Evolutionary conservation across 2,113 vertebrate species (phyloP), one percentile per base, ranked within the genome.

Genomic region (Pao palembangensis): DNA sequence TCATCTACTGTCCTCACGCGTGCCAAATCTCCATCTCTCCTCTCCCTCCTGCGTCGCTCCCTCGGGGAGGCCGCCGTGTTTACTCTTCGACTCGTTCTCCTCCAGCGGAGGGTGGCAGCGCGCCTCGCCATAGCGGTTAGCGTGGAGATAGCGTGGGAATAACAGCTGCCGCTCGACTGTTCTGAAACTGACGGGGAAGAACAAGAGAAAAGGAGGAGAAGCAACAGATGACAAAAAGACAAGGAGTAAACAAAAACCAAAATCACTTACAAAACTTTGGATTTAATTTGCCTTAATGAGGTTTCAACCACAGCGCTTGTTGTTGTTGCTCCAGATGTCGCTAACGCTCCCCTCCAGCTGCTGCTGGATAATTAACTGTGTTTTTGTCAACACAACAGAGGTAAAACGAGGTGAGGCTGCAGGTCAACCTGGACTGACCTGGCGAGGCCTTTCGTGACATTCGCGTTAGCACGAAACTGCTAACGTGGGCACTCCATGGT

Each of bases 81-180:
- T 84, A 82, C n/a, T 69, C 75, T 50, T 51, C 23, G 14, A 73
- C 80, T 76, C 59, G 51, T 85, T 85, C 83, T 75, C 70, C 76
- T 88, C 85, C 73, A 84, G 63, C 28, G 58, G 78, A 84, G 78
- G 71, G 73, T 23, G 84, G 64, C 57, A 67, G 58, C 8, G 84
- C 78, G 18, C 71, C 80, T 61, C 71, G 79, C 75, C 69, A 38
- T 11, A 58, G 76, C 73, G 78, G 62, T 67, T 65, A 65, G 69
- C 17, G 25, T 5, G 2, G 55, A 67, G 55, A 51, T 62, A 69
- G 64, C 16, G 25, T 71, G 78, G 81, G 83, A 82, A 83, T 71
- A 76, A 71, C 80, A 82, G 75, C 82, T 84, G 83, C 76, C 82
- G 75, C 67, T 78, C 51, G 8, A 14, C 58, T 62, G 58, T 64